phyloP scores from a whole-genome alignment of 2,888 invertebrate genomes.

The Nephrotoma flavescens region DNA sequence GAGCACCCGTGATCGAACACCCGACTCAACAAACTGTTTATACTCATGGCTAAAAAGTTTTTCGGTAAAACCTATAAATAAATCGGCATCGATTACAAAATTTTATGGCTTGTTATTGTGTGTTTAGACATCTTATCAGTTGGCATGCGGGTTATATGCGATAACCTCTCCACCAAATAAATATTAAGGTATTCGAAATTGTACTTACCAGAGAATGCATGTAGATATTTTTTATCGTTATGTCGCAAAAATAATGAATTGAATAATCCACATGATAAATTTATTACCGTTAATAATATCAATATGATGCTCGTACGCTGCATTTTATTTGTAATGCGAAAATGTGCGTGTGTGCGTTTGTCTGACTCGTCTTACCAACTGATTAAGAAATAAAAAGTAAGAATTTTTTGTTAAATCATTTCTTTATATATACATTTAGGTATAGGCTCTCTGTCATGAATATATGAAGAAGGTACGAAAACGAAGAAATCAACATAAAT shows the following conservation, averaged over 20 bases:
- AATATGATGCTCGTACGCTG: neutral
- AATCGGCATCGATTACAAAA: neutral
- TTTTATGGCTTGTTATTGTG: neutral
- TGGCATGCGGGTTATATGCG: neutral
- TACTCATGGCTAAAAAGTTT: neutral
- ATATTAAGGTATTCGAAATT: neutral
- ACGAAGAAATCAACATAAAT: neutral
- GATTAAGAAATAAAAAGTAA: neutral
- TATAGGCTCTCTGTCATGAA: neutral
- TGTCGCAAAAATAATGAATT: neutral
- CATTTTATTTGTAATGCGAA: neutral
- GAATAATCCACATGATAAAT: neutral
- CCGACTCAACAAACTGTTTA: neutral
- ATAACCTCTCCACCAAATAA: neutral
- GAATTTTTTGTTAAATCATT: neutral
- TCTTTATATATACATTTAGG: neutral
- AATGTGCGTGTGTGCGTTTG: neutral
- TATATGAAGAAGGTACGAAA: neutral
- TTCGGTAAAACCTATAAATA: neutral
- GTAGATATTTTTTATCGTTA: neutral
- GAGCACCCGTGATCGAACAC: neutral
- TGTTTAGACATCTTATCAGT: neutral
- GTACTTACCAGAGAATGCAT: neutral
- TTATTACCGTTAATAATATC: neutral
- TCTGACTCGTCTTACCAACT: neutral